These are phyloP conservation scores for Pseudotriccus pelzelni DNA, from an alignment of 2,797 vertebrate genomes.

Conservation along the genomic window DNA sequence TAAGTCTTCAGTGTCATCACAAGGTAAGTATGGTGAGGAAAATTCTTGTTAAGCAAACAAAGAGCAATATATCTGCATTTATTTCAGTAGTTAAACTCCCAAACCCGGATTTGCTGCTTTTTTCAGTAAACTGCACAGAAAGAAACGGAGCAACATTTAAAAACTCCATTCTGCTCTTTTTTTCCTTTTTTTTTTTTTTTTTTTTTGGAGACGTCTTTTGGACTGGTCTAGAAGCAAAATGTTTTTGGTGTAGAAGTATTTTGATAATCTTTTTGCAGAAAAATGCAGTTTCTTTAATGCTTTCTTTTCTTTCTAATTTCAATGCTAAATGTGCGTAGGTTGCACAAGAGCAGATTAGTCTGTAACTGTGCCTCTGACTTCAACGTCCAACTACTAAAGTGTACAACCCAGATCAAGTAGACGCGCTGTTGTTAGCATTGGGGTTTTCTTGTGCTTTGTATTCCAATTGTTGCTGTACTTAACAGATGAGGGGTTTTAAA, in stretches of 20 bases:
- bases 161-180: background rate
- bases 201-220: conserved; percentile 14
- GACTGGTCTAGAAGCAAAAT: conserved; percentile 50
- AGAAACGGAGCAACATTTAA: conserved; percentile 52
- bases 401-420: conserved; percentile 67
- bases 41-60: conserved; percentile 3
- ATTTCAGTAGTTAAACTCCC: conserved; percentile 39
- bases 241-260: conserved; percentile 70
- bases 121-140: conserved; percentile 36
- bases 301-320: conserved; percentile 68
- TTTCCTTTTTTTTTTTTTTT: background rate
- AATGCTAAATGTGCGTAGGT: conserved; percentile 73
- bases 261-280: conserved; percentile 73
- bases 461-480: conserved; percentile 75
- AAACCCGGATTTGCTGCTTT: background rate
- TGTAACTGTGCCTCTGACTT: conserved; percentile 79
- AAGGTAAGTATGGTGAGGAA: conserved; percentile 81
- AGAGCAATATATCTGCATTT: conserved; percentile 39
- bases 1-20: conserved; percentile 69
- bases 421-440: conserved; percentile 71
- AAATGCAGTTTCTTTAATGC: conserved; percentile 54
- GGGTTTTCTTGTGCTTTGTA: conserved; percentile 77
- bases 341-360: conserved; percentile 77
- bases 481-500: conserved; percentile 65
- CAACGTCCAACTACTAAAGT: conserved; percentile 70